These are phyloP conservation scores for Miltochrista miniata DNA, from an alignment of 2,888 invertebrate species.

Conservation along the genomic window DNA sequence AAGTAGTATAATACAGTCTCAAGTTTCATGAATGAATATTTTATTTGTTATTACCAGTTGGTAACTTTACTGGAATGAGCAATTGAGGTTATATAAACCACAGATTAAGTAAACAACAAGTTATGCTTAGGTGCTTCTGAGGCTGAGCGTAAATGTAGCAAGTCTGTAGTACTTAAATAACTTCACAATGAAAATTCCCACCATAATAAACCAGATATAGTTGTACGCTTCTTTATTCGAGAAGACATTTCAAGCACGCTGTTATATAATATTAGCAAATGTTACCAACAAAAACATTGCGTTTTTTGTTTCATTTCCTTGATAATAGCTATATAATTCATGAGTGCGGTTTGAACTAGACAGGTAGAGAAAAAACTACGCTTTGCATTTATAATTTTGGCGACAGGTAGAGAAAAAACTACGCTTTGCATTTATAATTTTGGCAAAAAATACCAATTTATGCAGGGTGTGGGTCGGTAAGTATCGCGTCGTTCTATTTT, in stretches of 20 bases:
- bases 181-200: no score
- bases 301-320: constrained; percentile 13
- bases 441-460: constrained; percentile 16
- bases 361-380: not conserved
- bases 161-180: no score
- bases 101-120: no score
- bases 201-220: no score
- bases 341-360: constrained; percentile 9
- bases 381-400: no score
- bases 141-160: no score
- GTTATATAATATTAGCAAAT: not conserved
- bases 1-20: no score
- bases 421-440: not conserved
- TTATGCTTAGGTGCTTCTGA: no score
- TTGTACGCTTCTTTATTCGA: no score
- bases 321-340: constrained; percentile 16
- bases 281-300: constrained; percentile 5
- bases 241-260: not conserved
- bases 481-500: constrained; percentile 52
- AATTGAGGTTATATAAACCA: no score
- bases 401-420: not conserved
- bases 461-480: constrained; percentile 18
- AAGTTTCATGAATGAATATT: no score
- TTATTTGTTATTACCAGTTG: not conserved
- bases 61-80: no score